Conservation (phyloP, 2,113 vertebrate genomes). For the Chiloscyllium plagiosum region DNA sequence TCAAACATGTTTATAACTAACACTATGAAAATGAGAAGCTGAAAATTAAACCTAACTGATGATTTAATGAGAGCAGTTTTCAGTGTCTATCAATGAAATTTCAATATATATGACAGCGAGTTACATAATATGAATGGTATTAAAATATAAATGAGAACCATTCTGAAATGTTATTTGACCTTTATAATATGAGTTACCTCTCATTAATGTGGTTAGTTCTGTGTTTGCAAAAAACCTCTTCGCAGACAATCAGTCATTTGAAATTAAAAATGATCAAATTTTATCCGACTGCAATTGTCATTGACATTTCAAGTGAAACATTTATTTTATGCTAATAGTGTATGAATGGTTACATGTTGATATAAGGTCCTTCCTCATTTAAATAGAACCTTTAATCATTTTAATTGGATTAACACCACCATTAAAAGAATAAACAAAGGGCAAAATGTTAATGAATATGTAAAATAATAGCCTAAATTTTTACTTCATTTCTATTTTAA, state of each 20-base stretch:
- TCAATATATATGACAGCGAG: not conserved
- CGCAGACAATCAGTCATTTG: not conserved
- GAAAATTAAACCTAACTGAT: not conserved
- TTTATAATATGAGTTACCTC: not conserved
- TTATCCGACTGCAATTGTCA: not conserved
- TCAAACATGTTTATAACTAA: not conserved
- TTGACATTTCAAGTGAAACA: not conserved
- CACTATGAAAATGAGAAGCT: not conserved
- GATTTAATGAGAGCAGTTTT: not conserved
- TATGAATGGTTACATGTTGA: not conserved
- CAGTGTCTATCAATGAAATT: not conserved
- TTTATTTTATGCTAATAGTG: not conserved
- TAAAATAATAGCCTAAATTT: not conserved
- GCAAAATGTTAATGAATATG: not conserved
- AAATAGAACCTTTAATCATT: not conserved
- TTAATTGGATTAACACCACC: not conserved
- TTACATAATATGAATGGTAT: not conserved
- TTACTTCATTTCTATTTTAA: not conserved
- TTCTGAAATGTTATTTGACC: not conserved
- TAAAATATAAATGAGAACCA: not conserved
- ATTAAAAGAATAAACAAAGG: not conserved
- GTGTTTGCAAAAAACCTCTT: not conserved
- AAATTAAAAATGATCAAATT: not conserved
- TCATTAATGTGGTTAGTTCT: not conserved
- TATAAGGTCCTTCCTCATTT: not conserved